Conservation (phyloP, 2,888 invertebrate genomes). For the Aleiodes alternator region DNA sequence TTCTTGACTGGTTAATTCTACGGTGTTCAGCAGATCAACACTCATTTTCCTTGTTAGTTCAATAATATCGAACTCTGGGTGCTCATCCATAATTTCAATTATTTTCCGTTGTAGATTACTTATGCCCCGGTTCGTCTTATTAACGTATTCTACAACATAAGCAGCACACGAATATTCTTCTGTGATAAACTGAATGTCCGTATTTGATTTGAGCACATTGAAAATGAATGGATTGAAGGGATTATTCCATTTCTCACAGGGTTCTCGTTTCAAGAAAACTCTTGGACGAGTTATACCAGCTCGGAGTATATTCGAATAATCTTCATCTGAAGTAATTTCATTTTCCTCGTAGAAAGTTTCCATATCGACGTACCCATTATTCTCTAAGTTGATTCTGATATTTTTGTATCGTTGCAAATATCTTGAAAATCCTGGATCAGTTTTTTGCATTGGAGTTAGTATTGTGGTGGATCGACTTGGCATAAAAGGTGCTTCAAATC, state of each 20-base stretch:
- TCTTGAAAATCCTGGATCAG: conserved; percentile 40
- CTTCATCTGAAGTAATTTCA: conserved; percentile 51
- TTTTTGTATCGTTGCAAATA: conserved; percentile 40
- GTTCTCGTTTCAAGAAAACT: conserved; percentile 53
- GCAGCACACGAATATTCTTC: conserved; percentile 53
- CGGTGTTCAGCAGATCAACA: conserved; percentile 33
- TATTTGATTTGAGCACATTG: conserved; percentile 54
- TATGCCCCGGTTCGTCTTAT: conserved; percentile 59
- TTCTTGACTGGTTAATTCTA: conserved; percentile 39
- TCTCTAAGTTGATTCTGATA: conserved; percentile 43
- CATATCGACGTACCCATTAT: conserved; percentile 26
- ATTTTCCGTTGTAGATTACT: conserved; percentile 58
- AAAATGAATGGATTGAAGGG: conserved; percentile 59
- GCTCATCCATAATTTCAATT: conserved; percentile 56
- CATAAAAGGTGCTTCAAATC: conserved; percentile 66
- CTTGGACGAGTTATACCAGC: conserved; percentile 55
- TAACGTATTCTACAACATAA: conserved; percentile 54
- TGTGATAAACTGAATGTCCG: conserved; percentile 55
- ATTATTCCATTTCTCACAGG: conserved; percentile 55
- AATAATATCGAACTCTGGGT: conserved; percentile 68
- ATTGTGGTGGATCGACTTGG: conserved; percentile 58
- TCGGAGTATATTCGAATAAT: conserved; percentile 58
- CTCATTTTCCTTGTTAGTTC: conserved; percentile 59
- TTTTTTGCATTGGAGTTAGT: conserved; percentile 56
- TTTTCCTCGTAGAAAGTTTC: conserved; percentile 14